Percentiles rank a stretch among this genome's conserved stretches.
These are phyloP conservation scores for Halcyon smyrnensis DNA, from an alignment of 2,797 vertebrate genomes.

Conservation along the genomic window DNA sequence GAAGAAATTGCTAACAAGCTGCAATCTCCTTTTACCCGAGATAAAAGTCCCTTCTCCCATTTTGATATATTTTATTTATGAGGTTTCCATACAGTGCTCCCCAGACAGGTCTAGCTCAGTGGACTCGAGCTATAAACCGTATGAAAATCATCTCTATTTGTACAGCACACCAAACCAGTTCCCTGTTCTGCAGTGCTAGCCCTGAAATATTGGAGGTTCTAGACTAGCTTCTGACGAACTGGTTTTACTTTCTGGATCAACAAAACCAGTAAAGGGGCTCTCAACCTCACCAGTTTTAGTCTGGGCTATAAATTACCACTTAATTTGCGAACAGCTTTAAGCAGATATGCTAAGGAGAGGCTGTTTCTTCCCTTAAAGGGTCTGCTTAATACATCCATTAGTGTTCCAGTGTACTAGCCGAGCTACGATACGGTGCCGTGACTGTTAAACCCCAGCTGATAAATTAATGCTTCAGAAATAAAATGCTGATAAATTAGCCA, in stretches of 20 bases:
- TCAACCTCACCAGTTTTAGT: not conserved
- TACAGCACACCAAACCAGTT: not conserved
- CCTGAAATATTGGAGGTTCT: not conserved
- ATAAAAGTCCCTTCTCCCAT: not conserved
- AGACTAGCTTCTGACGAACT: not conserved
- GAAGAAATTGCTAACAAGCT: not conserved
- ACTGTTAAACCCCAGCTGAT: not conserved
- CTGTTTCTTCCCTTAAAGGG: not conserved
- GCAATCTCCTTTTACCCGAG: not conserved
- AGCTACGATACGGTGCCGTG: not conserved
- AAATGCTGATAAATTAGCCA: not conserved
- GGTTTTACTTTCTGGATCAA: not conserved
- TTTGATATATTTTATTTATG: not conserved
- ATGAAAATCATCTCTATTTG: not conserved
- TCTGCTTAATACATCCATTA: not conserved
- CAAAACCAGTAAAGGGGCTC: not conserved
- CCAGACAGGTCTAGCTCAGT: not conserved
- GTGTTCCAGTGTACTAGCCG: not conserved
- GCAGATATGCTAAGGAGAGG: not conserved
- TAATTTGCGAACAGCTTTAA: conserved; percentile 58
- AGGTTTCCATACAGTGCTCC: not conserved
- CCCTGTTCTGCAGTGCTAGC: not conserved
- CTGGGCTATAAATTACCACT: conserved; percentile 27
- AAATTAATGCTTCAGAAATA: not conserved
- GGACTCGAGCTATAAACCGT: not conserved